A percentile compares a stretch with the other conserved stretches of the same genome.
Conservation (phyloP, 2,113 vertebrate genomes). For the Notarius lentiginosus region DNA sequence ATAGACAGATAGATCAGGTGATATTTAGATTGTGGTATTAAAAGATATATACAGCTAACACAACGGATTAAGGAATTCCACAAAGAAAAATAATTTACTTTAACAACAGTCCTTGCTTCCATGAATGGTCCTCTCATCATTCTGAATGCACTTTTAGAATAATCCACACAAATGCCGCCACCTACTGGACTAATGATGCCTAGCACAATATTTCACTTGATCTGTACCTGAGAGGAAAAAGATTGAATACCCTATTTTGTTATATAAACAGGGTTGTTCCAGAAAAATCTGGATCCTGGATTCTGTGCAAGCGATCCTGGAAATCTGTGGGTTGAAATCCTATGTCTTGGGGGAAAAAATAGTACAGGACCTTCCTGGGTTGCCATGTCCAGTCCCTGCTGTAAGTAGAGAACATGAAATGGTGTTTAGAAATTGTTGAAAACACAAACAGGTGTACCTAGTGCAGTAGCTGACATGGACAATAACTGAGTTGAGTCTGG, state of each 20-base stretch:
- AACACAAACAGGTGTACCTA: background rate
- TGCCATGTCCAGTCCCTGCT: background rate
- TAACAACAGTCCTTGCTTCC: background rate
- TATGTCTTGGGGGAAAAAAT: too few relatives aligned
- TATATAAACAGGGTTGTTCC: background rate
- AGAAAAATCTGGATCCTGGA: background rate
- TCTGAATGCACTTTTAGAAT: background rate
- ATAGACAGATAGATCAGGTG: too few relatives aligned
- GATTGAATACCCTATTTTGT: background rate
- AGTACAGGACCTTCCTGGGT: background rate
- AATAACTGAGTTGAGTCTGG: background rate
- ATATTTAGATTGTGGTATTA: too few relatives aligned
- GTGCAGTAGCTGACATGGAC: background rate
- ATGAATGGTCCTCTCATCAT: background rate
- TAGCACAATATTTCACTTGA: background rate
- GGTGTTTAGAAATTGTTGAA: conserved; percentile 2
- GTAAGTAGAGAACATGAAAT: background rate
- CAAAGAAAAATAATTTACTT: background rate
- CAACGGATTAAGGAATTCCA: background rate
- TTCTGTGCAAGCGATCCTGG: background rate
- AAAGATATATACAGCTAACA: background rate
- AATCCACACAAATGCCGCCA: conserved; percentile 53
- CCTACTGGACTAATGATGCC: conserved; percentile 54
- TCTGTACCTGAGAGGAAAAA: background rate
- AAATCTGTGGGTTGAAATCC: background rate